A percentile compares a stretch with the other conserved stretches of the same genome.
Evolutionary conservation across 2,113 vertebrate species (phyloP).

Genomic region (Gulo gulo): DNA sequence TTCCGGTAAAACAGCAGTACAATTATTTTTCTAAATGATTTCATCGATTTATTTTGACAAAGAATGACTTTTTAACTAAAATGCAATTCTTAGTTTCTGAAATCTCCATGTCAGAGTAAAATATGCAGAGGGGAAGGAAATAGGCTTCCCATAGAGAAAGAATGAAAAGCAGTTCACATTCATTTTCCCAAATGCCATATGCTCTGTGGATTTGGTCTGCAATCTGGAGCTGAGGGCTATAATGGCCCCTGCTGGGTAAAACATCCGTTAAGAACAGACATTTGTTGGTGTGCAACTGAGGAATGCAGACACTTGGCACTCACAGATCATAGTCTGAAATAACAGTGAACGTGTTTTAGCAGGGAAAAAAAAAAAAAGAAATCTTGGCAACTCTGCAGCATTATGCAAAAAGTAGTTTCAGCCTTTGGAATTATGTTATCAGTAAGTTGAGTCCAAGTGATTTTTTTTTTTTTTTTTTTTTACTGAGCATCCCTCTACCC

Average conservation of each 20-base stretch:
- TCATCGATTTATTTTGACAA: background rate
- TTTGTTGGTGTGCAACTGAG: constrained; percentile 23
- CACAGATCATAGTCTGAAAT: constrained; percentile 27
- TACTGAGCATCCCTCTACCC: background rate
- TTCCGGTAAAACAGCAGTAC: background rate
- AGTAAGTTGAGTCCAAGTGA: background rate
- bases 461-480: background rate
- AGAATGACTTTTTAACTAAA: background rate
- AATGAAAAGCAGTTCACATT: background rate
- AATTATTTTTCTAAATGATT: background rate
- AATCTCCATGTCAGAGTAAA: background rate
- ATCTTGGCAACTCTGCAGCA: background rate
- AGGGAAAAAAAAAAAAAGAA: background rate
- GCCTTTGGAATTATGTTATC: background rate
- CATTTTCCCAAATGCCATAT: constrained; percentile 57
- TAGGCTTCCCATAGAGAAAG: background rate
- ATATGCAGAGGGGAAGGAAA: background rate
- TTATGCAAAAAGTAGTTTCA: constrained; percentile 15
- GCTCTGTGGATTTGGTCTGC: constrained; percentile 35
- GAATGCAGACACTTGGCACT: constrained; percentile 18
- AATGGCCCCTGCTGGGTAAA: constrained; percentile 62
- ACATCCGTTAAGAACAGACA: constrained; percentile 34
- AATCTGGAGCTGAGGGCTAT: constrained; percentile 52
- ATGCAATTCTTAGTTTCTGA: constrained; percentile 31
- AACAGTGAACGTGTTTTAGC: background rate